Evolutionary conservation across 2,797 vertebrate species (phyloP).

Genomic region (Graptemys geographica): DNA sequence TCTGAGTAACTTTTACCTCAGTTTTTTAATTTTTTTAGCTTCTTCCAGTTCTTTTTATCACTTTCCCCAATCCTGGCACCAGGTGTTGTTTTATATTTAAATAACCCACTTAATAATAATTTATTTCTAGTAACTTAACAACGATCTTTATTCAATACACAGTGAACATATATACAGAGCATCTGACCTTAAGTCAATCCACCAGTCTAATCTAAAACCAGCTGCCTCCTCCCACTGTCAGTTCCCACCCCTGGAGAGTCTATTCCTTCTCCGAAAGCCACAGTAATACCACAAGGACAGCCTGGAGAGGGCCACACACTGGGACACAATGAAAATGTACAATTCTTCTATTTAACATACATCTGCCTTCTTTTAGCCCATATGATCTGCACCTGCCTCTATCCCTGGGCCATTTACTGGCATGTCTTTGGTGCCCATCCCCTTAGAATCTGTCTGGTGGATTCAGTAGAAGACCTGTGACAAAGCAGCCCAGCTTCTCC

Average conservation of each 20-base stretch:
- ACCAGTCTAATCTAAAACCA: neutral
- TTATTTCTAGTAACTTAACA: neutral
- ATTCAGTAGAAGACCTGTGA: accelerated
- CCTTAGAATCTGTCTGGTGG: accelerated
- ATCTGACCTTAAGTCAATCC: neutral
- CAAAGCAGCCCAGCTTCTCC: neutral
- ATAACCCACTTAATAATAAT: neutral
- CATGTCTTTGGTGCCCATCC: neutral
- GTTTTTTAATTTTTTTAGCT: neutral
- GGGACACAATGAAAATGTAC: neutral
- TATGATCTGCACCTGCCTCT: neutral
- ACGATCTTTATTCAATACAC: neutral
- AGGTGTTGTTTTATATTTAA: neutral
- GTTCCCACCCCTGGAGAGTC: neutral
- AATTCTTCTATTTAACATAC: neutral
- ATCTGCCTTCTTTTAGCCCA: neutral
- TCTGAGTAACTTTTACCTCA: neutral
- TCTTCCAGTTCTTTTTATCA: neutral
- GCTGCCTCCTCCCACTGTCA: neutral
- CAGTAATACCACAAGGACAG: neutral
- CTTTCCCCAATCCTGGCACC: neutral
- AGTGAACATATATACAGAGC: neutral
- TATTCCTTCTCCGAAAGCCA: neutral
- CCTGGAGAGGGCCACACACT: neutral
- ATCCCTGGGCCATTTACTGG: neutral